These are phyloP conservation scores for Hydra vulgaris DNA, from an alignment of 30 jellyfish, hydroid and myxozoan species.

Conservation along the genomic window DNA sequence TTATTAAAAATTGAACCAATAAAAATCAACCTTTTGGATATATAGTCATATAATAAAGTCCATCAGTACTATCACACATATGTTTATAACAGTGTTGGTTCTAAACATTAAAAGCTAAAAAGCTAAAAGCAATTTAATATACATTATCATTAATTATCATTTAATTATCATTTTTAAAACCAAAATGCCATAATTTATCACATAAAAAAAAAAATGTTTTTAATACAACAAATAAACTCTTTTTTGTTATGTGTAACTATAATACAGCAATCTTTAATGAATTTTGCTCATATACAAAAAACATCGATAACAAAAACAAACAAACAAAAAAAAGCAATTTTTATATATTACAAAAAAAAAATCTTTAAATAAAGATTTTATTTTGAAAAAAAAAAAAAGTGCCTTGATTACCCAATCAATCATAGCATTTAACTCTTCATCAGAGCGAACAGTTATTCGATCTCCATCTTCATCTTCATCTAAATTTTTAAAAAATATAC, in stretches of 20 bases:
- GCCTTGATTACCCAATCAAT: slow-evolving; percentile 60
- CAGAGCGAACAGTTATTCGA: slow-evolving; percentile 91
- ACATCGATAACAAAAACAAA: neutral
- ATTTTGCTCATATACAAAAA: too few species aligned
- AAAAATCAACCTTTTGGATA: slow-evolving; percentile 80
- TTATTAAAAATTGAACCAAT: too few species aligned
- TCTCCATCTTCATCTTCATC: slow-evolving; percentile 99
- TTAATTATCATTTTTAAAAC: too few species aligned
- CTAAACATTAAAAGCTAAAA: too few species aligned
- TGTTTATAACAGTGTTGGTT: slow-evolving; percentile 64
- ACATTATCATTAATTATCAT: too few species aligned
- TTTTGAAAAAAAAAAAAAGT: neutral
- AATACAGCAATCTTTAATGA: too few species aligned
- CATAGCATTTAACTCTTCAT: slow-evolving; percentile 87
- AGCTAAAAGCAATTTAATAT: too few species aligned
- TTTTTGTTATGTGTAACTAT: too few species aligned
- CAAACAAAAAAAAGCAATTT: neutral
- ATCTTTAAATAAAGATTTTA: neutral
- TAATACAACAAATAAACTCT: too few species aligned
- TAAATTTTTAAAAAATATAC: slow-evolving; percentile 6
- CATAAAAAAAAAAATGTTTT: too few species aligned
- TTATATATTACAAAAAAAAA: neutral
- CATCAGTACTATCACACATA: slow-evolving; percentile 40
- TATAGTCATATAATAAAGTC: slow-evolving; percentile 45
- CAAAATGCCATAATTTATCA: too few species aligned